These are phyloP conservation scores for Sanderia malayensis DNA, from an alignment of 30 jellyfish, hydroid and myxozoan genomes.

Conservation along the genomic window DNA sequence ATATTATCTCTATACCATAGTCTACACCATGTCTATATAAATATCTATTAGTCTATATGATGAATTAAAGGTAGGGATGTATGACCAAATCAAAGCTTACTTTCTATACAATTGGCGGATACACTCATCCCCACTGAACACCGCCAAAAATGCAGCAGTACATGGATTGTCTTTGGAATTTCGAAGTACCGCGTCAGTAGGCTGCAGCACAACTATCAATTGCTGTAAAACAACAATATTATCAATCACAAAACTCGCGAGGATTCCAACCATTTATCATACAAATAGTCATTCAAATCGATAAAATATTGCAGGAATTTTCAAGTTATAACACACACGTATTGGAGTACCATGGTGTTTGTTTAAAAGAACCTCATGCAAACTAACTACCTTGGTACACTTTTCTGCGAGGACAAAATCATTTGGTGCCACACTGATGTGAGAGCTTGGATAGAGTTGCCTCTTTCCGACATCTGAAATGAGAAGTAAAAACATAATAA, in stretches of 20 bases:
- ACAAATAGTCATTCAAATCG: too few relatives aligned
- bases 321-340: too few relatives aligned
- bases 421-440: conserved; percentile 72
- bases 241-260: neutral
- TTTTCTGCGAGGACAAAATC: conserved; percentile 65
- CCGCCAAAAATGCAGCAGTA: conserved; percentile 60
- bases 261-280: too few relatives aligned
- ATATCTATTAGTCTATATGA: too few relatives aligned
- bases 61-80: too few relatives aligned
- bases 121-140: conserved; percentile 76
- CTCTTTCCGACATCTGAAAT: conserved; percentile 64
- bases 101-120: conserved; percentile 57
- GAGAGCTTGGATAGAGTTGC: conserved; percentile 58
- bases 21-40: too few relatives aligned
- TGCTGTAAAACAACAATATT: conserved; percentile 19
- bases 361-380: too few relatives aligned
- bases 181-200: conserved; percentile 27
- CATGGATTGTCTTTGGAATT: conserved; percentile 20
- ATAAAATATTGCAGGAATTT: too few relatives aligned
- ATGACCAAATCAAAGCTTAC: too few relatives aligned
- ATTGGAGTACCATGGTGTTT: too few relatives aligned
- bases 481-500: too few relatives aligned
- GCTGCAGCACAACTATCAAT: conserved; percentile 44
- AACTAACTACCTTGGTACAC: conserved; percentile 36
- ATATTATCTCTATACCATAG: too few relatives aligned